Evolutionary conservation across 2,113 vertebrate species (phyloP).

Genomic region (Poeciliopsis occidentalis): DNA sequence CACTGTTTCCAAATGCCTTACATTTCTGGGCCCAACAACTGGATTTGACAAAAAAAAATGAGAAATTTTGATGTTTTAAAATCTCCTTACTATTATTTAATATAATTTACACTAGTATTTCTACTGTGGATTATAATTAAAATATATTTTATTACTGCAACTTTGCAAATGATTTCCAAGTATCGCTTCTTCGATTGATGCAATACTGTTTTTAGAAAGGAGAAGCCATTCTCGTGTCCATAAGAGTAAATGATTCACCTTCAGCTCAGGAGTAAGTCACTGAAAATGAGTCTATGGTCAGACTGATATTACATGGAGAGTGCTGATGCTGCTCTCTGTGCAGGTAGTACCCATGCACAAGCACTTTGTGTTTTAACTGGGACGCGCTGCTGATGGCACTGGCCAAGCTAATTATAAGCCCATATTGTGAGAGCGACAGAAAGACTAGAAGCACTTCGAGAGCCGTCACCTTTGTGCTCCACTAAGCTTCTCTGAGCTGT

Average conservation of each 20-base stretch:
- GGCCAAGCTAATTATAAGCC: constrained; percentile 51
- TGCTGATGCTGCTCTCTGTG: constrained; percentile 27
- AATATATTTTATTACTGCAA: not conserved
- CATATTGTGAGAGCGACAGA: constrained; percentile 30
- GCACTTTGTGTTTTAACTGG: constrained; percentile 30
- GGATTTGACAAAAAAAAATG: not conserved
- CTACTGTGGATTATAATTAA: not conserved
- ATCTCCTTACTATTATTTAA: not conserved
- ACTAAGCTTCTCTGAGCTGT: constrained; percentile 6
- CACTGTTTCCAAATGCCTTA: not conserved
- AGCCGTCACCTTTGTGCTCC: constrained; percentile 44
- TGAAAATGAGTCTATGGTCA: constrained; percentile 4
- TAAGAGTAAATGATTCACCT: not conserved
- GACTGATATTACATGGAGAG: constrained; percentile 1
- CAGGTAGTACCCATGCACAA: constrained; percentile 2
- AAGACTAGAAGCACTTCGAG: constrained; percentile 31
- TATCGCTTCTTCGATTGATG: not conserved
- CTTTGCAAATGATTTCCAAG: not conserved
- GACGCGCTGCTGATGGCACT: constrained; percentile 23
- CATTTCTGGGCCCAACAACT: not conserved
- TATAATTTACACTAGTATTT: not conserved
- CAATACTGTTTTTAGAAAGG: not conserved
- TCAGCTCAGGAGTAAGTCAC: not conserved
- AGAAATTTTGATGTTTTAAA: not conserved
- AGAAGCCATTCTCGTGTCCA: not conserved